These are phyloP conservation scores for Tiliqua scincoides DNA, from an alignment of 2,113 vertebrate species.

Conservation along the genomic window DNA sequence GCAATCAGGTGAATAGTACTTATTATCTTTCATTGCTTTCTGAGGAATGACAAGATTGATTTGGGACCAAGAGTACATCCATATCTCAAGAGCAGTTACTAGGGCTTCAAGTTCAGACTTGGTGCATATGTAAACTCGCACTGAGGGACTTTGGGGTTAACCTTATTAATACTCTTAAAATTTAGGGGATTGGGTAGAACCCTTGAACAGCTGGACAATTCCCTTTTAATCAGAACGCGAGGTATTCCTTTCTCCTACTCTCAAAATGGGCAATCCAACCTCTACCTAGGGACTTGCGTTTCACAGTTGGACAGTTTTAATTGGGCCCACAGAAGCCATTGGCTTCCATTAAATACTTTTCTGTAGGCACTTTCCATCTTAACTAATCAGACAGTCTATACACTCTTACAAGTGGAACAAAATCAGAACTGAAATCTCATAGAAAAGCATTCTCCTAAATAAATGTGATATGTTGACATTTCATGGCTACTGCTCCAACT, in stretches of 20 bases:
- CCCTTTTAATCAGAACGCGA: slow-evolving; percentile 7
- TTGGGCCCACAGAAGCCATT: slow-evolving; percentile 66
- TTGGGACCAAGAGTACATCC: slow-evolving; percentile 73
- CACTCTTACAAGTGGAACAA: slow-evolving; percentile 48
- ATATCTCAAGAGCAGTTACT: slow-evolving; percentile 68
- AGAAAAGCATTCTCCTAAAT: slow-evolving; percentile 22
- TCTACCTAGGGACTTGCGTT: slow-evolving; percentile 42
- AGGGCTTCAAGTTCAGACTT: slow-evolving; percentile 50
- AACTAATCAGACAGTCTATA: slow-evolving; percentile 41
- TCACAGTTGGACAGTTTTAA: slow-evolving; percentile 62
- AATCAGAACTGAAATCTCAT: slow-evolving; percentile 43
- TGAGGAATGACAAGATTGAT: slow-evolving; percentile 82
- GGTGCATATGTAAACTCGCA: slow-evolving; percentile 50
- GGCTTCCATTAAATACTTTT: slow-evolving; percentile 60
- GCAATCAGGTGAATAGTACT: slow-evolving; percentile 86
- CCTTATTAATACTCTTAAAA: slow-evolving; percentile 46
- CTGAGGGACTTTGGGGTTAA: slow-evolving; percentile 14
- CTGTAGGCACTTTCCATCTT: slow-evolving; percentile 55
- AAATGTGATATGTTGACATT: slow-evolving; percentile 30
- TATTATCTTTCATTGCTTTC: slow-evolving; percentile 84
- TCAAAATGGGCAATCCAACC: not conserved
- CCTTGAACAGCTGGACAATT: not conserved
- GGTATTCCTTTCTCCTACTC: slow-evolving; percentile 36
- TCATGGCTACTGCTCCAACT: not conserved
- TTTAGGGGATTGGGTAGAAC: slow-evolving; percentile 13